Base-by-base conservation (phyloP, 2,888 invertebrate species). In the Sarcophaga caerulescens region DNA sequence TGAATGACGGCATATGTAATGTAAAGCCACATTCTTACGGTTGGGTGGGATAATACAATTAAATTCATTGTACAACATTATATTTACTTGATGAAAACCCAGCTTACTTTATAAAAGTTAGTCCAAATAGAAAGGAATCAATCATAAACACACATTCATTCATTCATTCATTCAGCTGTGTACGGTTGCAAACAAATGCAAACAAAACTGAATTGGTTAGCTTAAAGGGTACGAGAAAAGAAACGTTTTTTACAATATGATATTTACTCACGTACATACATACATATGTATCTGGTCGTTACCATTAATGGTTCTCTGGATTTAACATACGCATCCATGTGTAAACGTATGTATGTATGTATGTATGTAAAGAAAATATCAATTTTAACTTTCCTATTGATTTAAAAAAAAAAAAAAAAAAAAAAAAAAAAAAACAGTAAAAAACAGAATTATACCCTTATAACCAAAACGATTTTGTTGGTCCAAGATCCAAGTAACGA, bases 21-120 rank as follows among this genome's bases (percentile, higher is more conserved):
- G 21, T 44, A 19, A 21, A 60, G 47, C 70, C 71, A 71, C 19
- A 35, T 71, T 71, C 14, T 59, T 59, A 23, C 44, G 59, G 71
- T 14, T 71, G 71, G 44, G 19, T 73, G 73, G 60, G 73, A 73
- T 73, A 73, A 73, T 73, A 60, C 60, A 73, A 73, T 60, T 73
- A 73, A 73, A 60, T 60, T 73, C 10, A 45, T 73, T 73, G 73
- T 73, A 60, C 35, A 73, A 62, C 73, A 73, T 45, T 59, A 45
- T 73, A 60, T 73, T 68, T 60, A 62, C 12, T 73, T 21, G 45
- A 73, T 73, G 65, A 60, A 60, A 73, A 73, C 45, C n/a, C 68
- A 68, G 45, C 68, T 45, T 68, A 68, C 68, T 45, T 68, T 19
- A 21, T 47, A 68, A 68, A 68, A 68, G 45, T 68, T 45, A 47